phyloP scores from a whole-genome alignment of 2,797 vertebrate genomes.

The Scolopax bukidnonensis region DNA sequence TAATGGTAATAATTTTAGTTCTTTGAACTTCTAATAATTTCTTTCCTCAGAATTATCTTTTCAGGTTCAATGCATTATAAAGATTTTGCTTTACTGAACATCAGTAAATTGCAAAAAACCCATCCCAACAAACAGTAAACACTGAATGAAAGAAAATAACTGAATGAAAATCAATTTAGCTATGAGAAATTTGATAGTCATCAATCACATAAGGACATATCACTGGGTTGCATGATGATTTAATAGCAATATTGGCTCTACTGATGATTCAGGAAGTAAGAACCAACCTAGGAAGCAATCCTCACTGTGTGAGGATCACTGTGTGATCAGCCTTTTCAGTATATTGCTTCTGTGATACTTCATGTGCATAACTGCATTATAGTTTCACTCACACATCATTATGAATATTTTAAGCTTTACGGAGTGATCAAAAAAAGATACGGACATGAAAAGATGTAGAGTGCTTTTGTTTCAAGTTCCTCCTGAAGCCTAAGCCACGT shows the following conservation, averaged over 20 bases:
- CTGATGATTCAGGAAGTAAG: neutral
- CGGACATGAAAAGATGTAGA: neutral
- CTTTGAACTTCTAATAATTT: constrained; percentile 38
- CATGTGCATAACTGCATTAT: neutral
- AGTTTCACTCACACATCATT: neutral
- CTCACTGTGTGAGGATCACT: neutral
- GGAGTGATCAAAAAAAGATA: neutral
- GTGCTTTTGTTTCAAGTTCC: neutral
- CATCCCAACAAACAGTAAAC: neutral
- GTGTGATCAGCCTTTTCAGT: neutral
- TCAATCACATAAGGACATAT: neutral
- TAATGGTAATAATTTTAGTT: constrained; percentile 31
- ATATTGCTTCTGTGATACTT: neutral
- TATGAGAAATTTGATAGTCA: neutral
- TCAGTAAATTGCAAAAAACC: constrained; percentile 24
- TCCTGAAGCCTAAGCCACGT: neutral
- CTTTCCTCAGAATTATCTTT: constrained; percentile 27
- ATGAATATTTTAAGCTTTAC: constrained; percentile 1
- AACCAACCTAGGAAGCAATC: neutral
- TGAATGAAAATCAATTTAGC: constrained; percentile 1
- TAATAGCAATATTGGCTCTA: neutral
- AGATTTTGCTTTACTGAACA: constrained; percentile 38
- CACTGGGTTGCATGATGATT: neutral
- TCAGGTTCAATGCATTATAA: constrained; percentile 14
- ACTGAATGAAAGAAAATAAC: constrained; percentile 21